Evolutionary conservation across 1,140 invertebrate genomes (phyloP), one percentile per base, ranked within the genome.

Genomic region (Dendroctonus valens): DNA sequence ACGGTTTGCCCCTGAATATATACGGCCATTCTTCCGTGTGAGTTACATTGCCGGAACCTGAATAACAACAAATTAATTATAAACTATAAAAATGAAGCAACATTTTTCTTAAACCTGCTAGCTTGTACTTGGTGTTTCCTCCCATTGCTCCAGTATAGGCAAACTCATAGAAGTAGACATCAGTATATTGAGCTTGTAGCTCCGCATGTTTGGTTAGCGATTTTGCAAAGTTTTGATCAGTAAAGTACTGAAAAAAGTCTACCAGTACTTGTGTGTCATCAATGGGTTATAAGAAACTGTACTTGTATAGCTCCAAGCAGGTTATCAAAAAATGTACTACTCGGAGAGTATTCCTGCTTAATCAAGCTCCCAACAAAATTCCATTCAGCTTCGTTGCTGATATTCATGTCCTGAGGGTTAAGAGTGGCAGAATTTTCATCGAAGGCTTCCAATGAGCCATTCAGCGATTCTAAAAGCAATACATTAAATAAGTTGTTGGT

Each of bases 111-210:
- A 9, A 9, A 38, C 52, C 38, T 38, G 5, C 6, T 7, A 54
- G 40, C 8, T n/a, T 54, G 6, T 59, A 8, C 12, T 42, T 41
- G 40, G 42, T 68, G 44, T 67, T 67, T 41, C 54, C 66, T 5
- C 66, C 66, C 59, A 68, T 62, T 37, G 41, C 2, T 38, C 70
- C 70, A 7, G 59, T 59, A 67, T 73, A 74, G 9, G 72, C 72
- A 58, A 74, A 74, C 7, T 71, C 50, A 57, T 74, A 74, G 40
- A 74, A 70, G 50, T 69, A 74, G 5, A 74, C 67, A 15, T 69
- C 65, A 5, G 69, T 71, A 50, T 67, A 70, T 37, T 67, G 41
- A 3, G 73, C 71, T 48, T 71, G 70, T 4, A 68, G 41, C 41
- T 69, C 53, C 6, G 70, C 70, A 42, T 71, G 67, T 52, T 37